Percentiles rank a stretch among this genome's conserved stretches.
phyloP scores from a whole-genome alignment of 2,113 vertebrate genomes.

The Antechinus flavipes region DNA sequence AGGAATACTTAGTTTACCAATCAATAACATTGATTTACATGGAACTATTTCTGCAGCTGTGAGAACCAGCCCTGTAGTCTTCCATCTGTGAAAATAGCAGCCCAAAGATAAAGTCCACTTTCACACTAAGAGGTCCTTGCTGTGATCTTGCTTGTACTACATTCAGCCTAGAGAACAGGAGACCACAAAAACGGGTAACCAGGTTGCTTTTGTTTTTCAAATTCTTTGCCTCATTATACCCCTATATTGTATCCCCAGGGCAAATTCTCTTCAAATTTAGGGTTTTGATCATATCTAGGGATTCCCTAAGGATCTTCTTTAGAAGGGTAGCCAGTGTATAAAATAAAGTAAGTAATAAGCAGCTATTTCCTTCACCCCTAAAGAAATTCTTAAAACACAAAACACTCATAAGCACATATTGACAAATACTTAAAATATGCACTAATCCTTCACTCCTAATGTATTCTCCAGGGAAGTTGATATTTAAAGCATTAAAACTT shows the following conservation, averaged over 20 bases:
- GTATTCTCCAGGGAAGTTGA: background rate
- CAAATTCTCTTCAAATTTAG: background rate
- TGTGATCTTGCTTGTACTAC: background rate
- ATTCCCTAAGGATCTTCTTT: background rate
- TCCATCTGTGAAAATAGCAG: background rate
- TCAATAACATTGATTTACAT: background rate
- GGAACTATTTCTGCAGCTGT: background rate
- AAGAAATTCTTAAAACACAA: background rate
- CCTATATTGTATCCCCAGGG: background rate
- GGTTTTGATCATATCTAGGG: background rate
- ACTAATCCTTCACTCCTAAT: background rate
- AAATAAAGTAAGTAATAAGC: background rate
- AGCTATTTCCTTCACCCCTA: background rate
- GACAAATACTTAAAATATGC: background rate
- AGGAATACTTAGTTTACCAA: background rate
- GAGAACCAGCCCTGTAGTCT: background rate
- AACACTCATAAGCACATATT: background rate
- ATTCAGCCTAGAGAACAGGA: background rate
- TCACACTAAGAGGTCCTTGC: background rate
- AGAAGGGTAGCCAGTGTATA: background rate
- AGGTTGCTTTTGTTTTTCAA: background rate
- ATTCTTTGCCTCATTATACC: background rate
- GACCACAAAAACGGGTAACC: background rate
- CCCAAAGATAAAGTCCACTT: background rate
- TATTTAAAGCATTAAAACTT: background rate